Evolutionary conservation across 2,113 vertebrate genomes (phyloP).

Genomic region (Microcebus tavaratra): DNA sequence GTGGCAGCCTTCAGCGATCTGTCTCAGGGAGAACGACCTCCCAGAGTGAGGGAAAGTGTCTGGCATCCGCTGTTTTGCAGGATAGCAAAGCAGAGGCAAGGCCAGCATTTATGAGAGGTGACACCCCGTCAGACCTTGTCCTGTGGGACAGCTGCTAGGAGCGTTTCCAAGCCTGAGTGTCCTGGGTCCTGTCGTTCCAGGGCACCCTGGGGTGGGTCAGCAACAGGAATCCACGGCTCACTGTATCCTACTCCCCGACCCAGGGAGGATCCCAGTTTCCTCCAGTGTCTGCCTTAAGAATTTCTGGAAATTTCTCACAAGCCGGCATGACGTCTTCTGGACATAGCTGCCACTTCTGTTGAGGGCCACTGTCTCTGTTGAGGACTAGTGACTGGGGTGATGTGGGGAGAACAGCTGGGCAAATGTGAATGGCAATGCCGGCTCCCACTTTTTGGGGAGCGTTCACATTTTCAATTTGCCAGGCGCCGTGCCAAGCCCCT

Average conservation of each 20-base stretch:
- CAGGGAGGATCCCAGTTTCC: not conserved
- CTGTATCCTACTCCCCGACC: not conserved
- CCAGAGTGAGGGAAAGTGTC: not conserved
- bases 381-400: not conserved
- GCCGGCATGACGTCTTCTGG: not conserved
- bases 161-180: not conserved
- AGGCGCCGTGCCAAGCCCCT: not conserved
- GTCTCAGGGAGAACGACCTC: not conserved
- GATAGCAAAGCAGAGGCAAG: not conserved
- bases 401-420: too few species aligned
- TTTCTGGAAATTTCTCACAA: not conserved
- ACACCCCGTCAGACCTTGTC: not conserved
- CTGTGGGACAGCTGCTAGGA: not conserved
- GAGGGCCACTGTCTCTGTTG: not conserved
- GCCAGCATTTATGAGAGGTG: not conserved
- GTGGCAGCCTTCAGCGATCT: not conserved
- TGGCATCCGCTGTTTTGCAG: not conserved
- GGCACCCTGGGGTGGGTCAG: not conserved
- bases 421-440: not conserved
- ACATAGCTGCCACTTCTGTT: not conserved
- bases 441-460: not conserved
- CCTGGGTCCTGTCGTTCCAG: not conserved
- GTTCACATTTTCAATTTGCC: not conserved
- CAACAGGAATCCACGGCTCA: not conserved
- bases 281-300: not conserved